Conservation (phyloP, 2,888 invertebrate genomes). For the Archips xylosteana region DNA sequence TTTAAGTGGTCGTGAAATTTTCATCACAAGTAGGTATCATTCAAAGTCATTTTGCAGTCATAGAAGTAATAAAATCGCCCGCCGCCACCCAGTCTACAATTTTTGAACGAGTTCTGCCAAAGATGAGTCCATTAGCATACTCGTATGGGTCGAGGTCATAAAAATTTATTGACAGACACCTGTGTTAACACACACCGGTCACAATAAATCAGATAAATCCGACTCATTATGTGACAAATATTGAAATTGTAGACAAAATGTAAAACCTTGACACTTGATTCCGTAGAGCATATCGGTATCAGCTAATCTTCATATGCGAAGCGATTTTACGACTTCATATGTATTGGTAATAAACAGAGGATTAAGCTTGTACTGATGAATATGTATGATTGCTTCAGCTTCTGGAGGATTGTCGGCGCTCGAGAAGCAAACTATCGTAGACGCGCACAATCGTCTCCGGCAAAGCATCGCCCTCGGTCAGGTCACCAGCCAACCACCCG, state of each 20-base stretch:
- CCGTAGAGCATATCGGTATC: constrained; percentile 41
- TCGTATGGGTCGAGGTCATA: constrained; percentile 72
- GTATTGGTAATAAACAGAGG: constrained; percentile 3
- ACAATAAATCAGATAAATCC: constrained; percentile 70
- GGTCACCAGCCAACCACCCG: constrained; percentile 90
- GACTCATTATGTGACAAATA: constrained; percentile 55
- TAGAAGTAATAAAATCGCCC: constrained; percentile 60
- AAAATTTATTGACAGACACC: constrained; percentile 81
- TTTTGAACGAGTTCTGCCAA: constrained; percentile 64
- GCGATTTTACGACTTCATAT: constrained; percentile 24
- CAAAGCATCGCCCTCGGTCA: constrained; percentile 92
- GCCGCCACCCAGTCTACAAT: constrained; percentile 81
- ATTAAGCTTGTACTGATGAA: constrained; percentile 23
- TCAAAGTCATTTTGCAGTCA: constrained; percentile 48
- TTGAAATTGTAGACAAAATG: constrained; percentile 56
- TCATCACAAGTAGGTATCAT: constrained; percentile 20
- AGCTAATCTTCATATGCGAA: constrained; percentile 27
- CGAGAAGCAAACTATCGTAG: constrained; percentile 91
- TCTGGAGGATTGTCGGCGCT: constrained; percentile 89
- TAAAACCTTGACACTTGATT: constrained; percentile 58
- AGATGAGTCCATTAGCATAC: constrained; percentile 73
- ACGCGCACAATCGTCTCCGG: constrained; percentile 92
- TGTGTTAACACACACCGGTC: constrained; percentile 69
- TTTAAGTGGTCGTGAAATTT: constrained; percentile 6
- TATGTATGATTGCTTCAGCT: constrained; percentile 69